These are phyloP conservation scores for Clarias gariepinus DNA, from an alignment of 2,113 vertebrate genomes.

Conservation along the genomic window DNA sequence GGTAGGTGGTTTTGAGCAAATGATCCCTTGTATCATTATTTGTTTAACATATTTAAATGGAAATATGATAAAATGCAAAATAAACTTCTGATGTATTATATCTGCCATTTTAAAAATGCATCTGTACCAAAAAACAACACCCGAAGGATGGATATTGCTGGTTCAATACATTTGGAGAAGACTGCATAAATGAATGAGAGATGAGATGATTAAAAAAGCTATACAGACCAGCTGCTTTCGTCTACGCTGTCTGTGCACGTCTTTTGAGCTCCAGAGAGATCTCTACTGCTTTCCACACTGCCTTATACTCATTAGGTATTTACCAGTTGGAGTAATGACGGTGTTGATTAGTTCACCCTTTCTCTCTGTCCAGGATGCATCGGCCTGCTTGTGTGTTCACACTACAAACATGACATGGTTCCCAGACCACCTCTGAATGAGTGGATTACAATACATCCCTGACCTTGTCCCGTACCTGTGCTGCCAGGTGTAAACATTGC, in stretches of 20 bases:
- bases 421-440: background rate
- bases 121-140: background rate
- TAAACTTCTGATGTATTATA: background rate
- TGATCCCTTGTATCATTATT: too few relatives aligned
- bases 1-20: too few relatives aligned
- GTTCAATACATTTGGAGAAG: background rate
- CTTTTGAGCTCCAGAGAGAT: background rate
- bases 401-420: background rate
- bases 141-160: background rate
- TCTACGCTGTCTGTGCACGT: background rate
- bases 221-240: background rate
- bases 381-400: background rate
- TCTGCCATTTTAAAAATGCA: too few relatives aligned
- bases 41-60: background rate
- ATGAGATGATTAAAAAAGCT: background rate
- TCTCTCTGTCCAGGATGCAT: background rate
- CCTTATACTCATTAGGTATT: background rate
- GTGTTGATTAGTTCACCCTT: background rate
- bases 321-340: background rate
- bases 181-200: background rate
- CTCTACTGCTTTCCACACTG: background rate
- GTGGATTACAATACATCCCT: background rate
- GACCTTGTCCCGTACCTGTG: background rate
- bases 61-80: background rate
- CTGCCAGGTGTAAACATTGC: background rate